phyloP scores from a whole-genome alignment of 2,888 invertebrate genomes.

The Tenthredo amoena region DNA sequence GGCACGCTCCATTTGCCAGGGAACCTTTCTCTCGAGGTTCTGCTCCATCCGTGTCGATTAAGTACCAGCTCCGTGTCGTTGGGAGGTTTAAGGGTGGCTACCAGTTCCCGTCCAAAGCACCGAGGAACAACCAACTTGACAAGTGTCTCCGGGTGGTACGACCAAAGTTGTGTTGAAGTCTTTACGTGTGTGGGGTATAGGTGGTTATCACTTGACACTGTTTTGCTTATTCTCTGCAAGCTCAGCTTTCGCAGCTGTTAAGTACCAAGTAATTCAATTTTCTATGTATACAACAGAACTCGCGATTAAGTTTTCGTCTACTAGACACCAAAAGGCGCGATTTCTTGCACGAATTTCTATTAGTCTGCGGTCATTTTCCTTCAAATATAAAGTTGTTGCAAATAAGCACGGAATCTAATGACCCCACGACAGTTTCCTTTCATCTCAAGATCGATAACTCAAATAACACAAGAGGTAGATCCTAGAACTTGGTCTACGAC shows the following conservation, averaged over 20 bases:
- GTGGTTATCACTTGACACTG: not conserved
- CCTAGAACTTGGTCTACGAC: not conserved
- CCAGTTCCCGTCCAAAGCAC: not conserved
- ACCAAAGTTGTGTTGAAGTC: not conserved
- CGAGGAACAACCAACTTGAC: constrained; percentile 34
- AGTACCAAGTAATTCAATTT: not conserved
- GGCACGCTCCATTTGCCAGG: constrained; percentile 42
- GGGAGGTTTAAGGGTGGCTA: not conserved
- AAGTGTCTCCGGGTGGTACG: constrained; percentile 12
- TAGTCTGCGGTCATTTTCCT: not conserved
- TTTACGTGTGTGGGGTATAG: not conserved
- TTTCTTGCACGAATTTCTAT: not conserved
- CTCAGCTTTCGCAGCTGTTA: not conserved
- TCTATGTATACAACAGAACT: not conserved
- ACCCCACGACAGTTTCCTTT: not conserved
- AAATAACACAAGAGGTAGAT: not conserved
- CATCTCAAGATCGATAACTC: not conserved
- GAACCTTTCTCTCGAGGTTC: constrained; percentile 32
- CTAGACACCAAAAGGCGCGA: not conserved
- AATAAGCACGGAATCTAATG: not conserved
- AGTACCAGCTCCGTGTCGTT: constrained; percentile 28
- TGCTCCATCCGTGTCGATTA: constrained; percentile 47
- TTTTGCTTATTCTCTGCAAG: not conserved
- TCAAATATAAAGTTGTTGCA: not conserved
- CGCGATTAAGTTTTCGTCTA: not conserved